phyloP scores from a whole-genome alignment of 2,797 vertebrate species.

The Anabacerthia variegaticeps region DNA sequence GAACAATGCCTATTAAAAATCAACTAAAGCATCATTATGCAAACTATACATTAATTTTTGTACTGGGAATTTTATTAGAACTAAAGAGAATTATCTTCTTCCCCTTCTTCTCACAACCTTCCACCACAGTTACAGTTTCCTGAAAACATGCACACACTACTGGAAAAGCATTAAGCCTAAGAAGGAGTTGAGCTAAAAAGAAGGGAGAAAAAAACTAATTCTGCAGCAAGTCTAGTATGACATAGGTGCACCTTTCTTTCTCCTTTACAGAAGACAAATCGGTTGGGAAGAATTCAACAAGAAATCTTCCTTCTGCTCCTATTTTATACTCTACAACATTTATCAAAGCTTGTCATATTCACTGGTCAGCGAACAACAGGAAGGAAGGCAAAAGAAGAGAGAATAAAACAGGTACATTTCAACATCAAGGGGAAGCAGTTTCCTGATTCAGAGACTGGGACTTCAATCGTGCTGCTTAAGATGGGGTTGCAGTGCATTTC shows the following conservation, averaged over 20 bases:
- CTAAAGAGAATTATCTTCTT: background rate
- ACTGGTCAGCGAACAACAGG: background rate
- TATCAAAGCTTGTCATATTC: background rate
- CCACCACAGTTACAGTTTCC: background rate
- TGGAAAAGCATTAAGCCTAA: background rate
- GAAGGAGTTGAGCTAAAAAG: background rate
- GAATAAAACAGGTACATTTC: background rate
- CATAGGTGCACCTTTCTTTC: background rate
- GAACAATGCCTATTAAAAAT: background rate
- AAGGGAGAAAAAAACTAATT: background rate
- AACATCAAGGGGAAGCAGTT: background rate
- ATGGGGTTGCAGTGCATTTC: background rate
- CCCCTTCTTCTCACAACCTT: background rate
- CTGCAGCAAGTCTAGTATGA: background rate
- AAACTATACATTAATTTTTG: background rate
- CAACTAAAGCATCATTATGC: background rate
- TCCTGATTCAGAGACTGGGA: background rate
- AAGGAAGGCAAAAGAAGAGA: background rate
- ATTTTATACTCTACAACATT: background rate
- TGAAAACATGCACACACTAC: background rate
- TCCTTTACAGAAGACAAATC: background rate
- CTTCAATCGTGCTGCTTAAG: background rate
- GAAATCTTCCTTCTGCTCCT: background rate
- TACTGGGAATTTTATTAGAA: background rate
- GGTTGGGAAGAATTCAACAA: background rate